Conservation (phyloP, 2,888 invertebrate genomes). For the Drosophila affinis region DNA sequence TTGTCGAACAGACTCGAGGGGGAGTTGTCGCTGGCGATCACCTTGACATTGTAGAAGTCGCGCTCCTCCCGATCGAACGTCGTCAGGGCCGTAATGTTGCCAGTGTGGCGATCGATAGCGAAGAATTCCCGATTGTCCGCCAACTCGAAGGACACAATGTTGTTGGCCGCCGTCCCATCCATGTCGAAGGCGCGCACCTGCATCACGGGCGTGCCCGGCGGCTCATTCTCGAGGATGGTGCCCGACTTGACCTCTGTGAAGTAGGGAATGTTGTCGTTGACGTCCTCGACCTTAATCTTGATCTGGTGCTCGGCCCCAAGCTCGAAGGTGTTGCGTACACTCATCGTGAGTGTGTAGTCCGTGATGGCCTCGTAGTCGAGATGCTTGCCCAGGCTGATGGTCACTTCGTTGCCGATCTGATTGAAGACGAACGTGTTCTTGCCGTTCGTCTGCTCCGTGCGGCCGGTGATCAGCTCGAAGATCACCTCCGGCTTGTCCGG, state of each 20-base stretch:
- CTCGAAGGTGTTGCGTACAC: conserved; percentile 91
- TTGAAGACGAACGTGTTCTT: conserved; percentile 89
- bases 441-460: conserved; percentile 94
- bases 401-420: conserved; percentile 88
- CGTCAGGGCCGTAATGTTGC: conserved; percentile 92
- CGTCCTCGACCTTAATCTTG: conserved; percentile 91
- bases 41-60: conserved; percentile 94
- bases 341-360: conserved; percentile 92
- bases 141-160: conserved; percentile 91
- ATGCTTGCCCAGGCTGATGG: conserved; percentile 89
- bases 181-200: conserved; percentile 92
- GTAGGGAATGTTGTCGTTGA: conserved; percentile 95
- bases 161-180: conserved; percentile 93
- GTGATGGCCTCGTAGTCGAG: conserved; percentile 94
- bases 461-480: conserved; percentile 92
- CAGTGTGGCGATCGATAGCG: conserved; percentile 92
- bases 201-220: conserved; percentile 92
- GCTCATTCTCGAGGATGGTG: conserved; percentile 93
- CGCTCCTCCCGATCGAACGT: conserved; percentile 94
- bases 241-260: conserved; percentile 93
- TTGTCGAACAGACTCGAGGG: conserved; percentile 89
- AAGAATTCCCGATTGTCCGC: conserved; percentile 89
- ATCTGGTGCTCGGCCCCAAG: conserved; percentile 91
- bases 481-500: conserved; percentile 89
- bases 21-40: conserved; percentile 95